phyloP scores from a whole-genome alignment of 2,888 invertebrate genomes.

The Brachylomia viminalis region DNA sequence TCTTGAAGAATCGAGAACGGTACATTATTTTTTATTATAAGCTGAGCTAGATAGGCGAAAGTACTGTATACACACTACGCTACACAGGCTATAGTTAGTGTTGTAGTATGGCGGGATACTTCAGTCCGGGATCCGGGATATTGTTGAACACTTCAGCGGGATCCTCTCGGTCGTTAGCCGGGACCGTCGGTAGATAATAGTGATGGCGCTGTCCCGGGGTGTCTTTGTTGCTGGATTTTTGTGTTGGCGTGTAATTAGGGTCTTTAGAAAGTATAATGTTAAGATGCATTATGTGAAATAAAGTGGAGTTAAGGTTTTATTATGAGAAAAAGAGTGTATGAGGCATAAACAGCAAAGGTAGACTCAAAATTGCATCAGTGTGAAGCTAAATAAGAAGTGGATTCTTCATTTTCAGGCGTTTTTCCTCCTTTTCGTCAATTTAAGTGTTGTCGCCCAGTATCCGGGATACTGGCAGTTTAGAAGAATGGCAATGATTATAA shows the following conservation, averaged over 20 bases:
- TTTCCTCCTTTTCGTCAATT: constrained; percentile 11
- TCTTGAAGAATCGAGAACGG: constrained; percentile 58
- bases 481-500: constrained; percentile 22
- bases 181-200: constrained; percentile 68
- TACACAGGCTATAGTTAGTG: constrained; percentile 42
- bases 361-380: neutral
- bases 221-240: constrained; percentile 48
- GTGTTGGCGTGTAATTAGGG: constrained; percentile 53
- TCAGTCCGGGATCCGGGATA: constrained; percentile 58
- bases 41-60: constrained; percentile 55
- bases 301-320: neutral
- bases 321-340: too few species aligned
- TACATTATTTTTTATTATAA: constrained; percentile 66
- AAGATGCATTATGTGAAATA: constrained; percentile 7
- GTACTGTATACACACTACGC: constrained; percentile 8
- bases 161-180: constrained; percentile 64
- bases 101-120: constrained; percentile 32
- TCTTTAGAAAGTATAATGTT: constrained; percentile 32
- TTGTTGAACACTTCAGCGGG: constrained; percentile 67
- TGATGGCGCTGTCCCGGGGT: constrained; percentile 62
- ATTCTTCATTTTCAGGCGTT: constrained; percentile 10
- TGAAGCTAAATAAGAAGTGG: neutral
- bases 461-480: neutral
- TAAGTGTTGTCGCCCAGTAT: constrained; percentile 5
- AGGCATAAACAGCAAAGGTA: too few species aligned